These are phyloP conservation scores for Bryconaethiops microstoma DNA, from an alignment of 2,797 vertebrate species.

Conservation along the genomic window DNA sequence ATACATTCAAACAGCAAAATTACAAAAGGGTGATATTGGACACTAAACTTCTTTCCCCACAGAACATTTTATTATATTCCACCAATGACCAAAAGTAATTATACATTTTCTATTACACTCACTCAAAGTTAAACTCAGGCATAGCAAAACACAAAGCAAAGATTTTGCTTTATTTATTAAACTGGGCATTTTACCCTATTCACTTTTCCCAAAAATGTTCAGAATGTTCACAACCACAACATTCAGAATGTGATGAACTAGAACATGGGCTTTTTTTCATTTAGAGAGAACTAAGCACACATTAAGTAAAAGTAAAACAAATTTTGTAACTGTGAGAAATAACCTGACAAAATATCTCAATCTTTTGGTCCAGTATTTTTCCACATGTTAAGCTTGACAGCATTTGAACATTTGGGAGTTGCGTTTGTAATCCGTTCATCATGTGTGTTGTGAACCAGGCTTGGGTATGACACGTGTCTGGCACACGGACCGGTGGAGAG, in stretches of 20 bases:
- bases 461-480: conserved; percentile 43
- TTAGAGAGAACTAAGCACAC: background rate
- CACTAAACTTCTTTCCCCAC: background rate
- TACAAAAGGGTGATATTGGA: background rate
- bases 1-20: background rate
- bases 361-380: conserved; percentile 21
- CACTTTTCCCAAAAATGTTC: too few relatives aligned
- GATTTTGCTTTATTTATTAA: too few relatives aligned
- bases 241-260: background rate
- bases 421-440: conserved; percentile 27
- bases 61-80: background rate
- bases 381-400: conserved; percentile 19
- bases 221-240: too few relatives aligned
- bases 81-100: background rate
- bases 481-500: conserved; percentile 16
- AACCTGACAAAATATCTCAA: background rate
- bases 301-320: background rate
- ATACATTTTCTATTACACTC: too few relatives aligned
- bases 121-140: too few relatives aligned
- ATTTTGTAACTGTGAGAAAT: background rate
- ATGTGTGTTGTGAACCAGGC: conserved; percentile 16
- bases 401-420: conserved; percentile 8
- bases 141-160: too few relatives aligned
- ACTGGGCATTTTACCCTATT: too few relatives aligned
- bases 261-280: background rate